These are phyloP conservation scores for Corythornis leucogaster DNA, from an alignment of 2,797 vertebrate species.

Conservation along the genomic window DNA sequence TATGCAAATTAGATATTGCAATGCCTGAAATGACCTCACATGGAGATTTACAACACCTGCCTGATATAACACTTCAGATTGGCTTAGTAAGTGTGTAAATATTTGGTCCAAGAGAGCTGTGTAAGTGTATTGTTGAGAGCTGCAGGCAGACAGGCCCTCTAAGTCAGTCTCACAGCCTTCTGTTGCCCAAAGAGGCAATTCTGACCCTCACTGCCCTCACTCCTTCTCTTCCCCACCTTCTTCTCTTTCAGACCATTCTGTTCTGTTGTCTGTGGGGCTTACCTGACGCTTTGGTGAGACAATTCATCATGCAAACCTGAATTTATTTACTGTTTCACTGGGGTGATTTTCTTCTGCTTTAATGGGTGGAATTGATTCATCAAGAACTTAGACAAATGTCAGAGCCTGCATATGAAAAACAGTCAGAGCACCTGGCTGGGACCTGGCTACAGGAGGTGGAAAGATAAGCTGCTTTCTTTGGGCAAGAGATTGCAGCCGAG, in stretches of 20 bases:
- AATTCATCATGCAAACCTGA: background rate
- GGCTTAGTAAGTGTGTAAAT: background rate
- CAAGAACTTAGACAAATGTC: background rate
- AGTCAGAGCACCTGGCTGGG: background rate
- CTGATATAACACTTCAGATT: background rate
- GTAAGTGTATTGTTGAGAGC: rapidly evolving
- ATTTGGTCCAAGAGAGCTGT: background rate
- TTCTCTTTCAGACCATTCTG: background rate
- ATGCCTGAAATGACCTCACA: background rate
- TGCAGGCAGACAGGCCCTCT: background rate
- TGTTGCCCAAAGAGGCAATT: background rate
- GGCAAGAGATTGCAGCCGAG: background rate
- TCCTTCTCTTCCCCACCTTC: background rate
- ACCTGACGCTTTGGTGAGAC: background rate
- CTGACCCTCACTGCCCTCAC: background rate
- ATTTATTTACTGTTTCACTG: background rate
- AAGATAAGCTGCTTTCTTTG: background rate
- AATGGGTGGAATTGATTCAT: background rate
- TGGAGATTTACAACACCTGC: background rate
- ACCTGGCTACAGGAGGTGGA: background rate
- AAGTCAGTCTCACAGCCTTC: background rate
- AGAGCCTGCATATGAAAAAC: background rate
- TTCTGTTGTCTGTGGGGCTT: background rate
- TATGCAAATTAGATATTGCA: background rate
- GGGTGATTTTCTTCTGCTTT: background rate